Evolutionary conservation across 1,140 invertebrate species (phyloP), one percentile per base, ranked within the genome.

Genomic region (Sarcophaga peregrina): DNA sequence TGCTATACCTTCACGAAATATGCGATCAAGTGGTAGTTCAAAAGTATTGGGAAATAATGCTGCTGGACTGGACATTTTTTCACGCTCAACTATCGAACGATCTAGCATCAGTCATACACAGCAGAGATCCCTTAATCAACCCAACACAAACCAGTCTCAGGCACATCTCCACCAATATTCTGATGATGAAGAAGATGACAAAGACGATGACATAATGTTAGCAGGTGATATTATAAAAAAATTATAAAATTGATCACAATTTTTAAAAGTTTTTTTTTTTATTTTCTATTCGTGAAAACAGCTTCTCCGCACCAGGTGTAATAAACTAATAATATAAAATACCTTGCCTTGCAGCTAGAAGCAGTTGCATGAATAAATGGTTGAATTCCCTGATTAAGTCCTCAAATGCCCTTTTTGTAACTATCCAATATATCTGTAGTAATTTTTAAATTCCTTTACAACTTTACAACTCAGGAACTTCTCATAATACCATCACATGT

Each of bases 191-290:
- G 62, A 68, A 9, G 17, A 68, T 25, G 17, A 68, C 20, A 68
- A 68, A 25, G 62, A 68, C 20, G 88, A 89, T 13, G 86, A 87
- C n/a, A 85, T 87, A 80, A 87, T 87, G 74, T 72, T 74, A 76
- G 46, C 86, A 72, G 86, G 85, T 52, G 82, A 73, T 87, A 87
- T 85, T 58, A 7, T n/a, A 6, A 8, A 54, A 54, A 54, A 8
- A 9, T 54, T 15, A 58, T 58, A n/a, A 5, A 10, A n/a, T 58
- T 15, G 1, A 7, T n/a, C 13, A 58, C 9, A 5, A 58, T 7
- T 15, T 6, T n/a, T 58, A 58, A 58, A 15, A 58, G 7, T 3
- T 4, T 58, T 58, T 58, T 7, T 58, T 10, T 13, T 13, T 58
- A n/a, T 6, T 58, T 58, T 58, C 1, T 37, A 37, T 37, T 37